These are phyloP conservation scores for Nannospalax galili DNA, from an alignment of 2,113 vertebrate species.

Conservation along the genomic window DNA sequence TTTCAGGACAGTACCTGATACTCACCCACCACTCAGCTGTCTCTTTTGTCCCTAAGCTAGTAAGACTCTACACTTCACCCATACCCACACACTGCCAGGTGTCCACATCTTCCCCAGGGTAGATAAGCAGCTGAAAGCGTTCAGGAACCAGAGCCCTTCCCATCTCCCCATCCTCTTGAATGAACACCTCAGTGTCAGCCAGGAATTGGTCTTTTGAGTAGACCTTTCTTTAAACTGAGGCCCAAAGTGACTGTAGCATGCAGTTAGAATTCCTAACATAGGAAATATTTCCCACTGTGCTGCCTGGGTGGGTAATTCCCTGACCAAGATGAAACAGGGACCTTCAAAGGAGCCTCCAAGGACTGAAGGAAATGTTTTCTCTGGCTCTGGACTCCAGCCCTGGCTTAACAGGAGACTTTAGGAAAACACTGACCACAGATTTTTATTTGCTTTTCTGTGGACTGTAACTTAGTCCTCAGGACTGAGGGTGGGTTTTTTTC, in stretches of 20 bases:
- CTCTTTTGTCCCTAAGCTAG: no score
- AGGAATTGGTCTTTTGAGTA: not conserved
- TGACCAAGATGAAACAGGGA: not conserved
- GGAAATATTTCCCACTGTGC: not conserved
- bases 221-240: not conserved
- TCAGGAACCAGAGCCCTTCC: not conserved
- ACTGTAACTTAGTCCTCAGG: constrained; percentile 45
- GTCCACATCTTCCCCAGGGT: rapidly evolving
- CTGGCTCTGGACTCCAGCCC: constrained; percentile 37
- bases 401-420: constrained; percentile 36
- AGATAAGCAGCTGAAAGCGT: not conserved
- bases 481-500: not conserved
- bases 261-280: not conserved
- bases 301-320: constrained; percentile 40
- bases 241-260: not conserved
- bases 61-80: no score
- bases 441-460: constrained; percentile 55
- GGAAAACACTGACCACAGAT: constrained; percentile 42
- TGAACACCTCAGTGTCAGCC: not conserved
- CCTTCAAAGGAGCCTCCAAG: not conserved
- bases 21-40: not conserved
- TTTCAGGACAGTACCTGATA: rapidly evolving
- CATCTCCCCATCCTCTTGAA: not conserved
- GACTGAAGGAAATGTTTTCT: constrained; percentile 49
- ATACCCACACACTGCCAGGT: rapidly evolving